A percentile compares a stretch with the other conserved stretches of the same genome.
Conservation (phyloP, 2,888 invertebrate genomes). For the Stenotaenia linearis region DNA sequence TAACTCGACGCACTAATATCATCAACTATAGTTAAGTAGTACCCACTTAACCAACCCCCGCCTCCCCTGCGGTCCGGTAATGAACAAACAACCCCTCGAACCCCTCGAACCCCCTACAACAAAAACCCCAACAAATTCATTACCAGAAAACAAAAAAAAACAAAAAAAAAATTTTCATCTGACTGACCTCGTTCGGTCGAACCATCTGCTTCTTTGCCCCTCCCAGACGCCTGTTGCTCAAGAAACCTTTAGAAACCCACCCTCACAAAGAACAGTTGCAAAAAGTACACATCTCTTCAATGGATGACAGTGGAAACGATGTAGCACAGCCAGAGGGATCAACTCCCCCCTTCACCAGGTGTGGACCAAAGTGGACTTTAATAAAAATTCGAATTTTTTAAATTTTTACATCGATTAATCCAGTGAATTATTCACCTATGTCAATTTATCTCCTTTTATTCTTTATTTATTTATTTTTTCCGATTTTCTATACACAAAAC, state of each 20-base stretch:
- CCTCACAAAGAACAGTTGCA: conserved; percentile 22
- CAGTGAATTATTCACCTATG: not conserved
- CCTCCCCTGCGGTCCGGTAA: not conserved
- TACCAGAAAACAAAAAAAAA: not conserved
- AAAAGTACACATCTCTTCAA: conserved; percentile 21
- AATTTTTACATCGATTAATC: not conserved
- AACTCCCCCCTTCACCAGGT: not conserved
- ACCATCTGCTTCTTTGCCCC: conserved; percentile 7
- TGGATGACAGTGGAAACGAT: not conserved
- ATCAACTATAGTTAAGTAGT: conserved; percentile 5
- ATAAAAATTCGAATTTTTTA: not conserved
- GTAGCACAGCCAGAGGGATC: not conserved
- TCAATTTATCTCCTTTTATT: not conserved
- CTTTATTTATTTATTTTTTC: not conserved
- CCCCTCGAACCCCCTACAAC: not conserved
- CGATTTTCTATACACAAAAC: not conserved
- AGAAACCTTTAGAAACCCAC: not conserved
- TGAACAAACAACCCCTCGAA: not conserved
- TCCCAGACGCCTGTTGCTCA: conserved; percentile 26
- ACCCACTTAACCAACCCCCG: not conserved
- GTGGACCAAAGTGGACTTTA: not conserved
- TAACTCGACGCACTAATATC: not conserved
- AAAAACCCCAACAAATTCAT: not conserved
- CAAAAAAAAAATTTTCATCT: not conserved
- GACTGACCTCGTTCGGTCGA: not conserved